Evolutionary conservation across 2,797 vertebrate genomes (phyloP).

Genomic region (Darevskia nairensis): DNA sequence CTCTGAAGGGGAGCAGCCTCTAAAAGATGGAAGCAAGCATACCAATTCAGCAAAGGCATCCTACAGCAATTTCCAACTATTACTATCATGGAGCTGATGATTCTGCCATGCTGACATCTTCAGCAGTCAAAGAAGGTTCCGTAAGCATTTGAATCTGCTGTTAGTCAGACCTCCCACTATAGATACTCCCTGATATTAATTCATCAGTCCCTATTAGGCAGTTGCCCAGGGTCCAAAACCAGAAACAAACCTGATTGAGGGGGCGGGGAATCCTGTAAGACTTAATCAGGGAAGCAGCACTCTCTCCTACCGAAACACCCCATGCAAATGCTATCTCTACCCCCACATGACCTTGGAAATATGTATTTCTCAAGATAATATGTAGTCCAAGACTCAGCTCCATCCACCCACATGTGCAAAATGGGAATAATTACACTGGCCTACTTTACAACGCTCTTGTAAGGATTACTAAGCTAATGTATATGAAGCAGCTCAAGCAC

Average conservation of each 20-base stretch:
- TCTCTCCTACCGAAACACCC: neutral
- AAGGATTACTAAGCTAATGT: neutral
- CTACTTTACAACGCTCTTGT: neutral
- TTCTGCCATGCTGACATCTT: neutral
- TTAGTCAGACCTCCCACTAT: neutral
- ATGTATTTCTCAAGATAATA: neutral
- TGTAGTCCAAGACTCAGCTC: neutral
- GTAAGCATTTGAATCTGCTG: neutral
- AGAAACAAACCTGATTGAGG: neutral
- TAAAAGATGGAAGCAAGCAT: neutral
- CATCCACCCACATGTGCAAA: neutral
- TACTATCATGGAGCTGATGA: neutral
- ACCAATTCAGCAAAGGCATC: no score
- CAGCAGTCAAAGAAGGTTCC: neutral
- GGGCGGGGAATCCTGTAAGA: neutral
- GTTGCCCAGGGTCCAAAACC: neutral
- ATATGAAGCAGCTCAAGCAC: neutral
- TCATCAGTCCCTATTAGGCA: neutral
- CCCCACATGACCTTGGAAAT: neutral
- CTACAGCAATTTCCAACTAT: neutral
- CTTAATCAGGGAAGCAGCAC: neutral
- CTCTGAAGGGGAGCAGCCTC: neutral
- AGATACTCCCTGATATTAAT: neutral
- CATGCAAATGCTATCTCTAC: neutral
- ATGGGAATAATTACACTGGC: neutral